Conservation (phyloP, 2,888 invertebrate genomes). For the Chrysodeixis includens region DNA sequence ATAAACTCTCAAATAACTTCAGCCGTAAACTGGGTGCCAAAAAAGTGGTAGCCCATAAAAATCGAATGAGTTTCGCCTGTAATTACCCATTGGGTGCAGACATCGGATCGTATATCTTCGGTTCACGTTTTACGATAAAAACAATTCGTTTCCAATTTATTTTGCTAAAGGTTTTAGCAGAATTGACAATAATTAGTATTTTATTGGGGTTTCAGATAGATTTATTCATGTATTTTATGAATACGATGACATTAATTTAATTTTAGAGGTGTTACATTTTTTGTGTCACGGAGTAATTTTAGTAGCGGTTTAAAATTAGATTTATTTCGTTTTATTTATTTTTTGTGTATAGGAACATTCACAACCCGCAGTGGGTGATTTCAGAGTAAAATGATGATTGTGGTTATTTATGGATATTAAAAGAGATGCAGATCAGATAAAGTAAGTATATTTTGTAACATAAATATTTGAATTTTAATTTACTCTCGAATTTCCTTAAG, state of each 20-base stretch:
- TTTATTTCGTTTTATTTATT: no score
- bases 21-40: constrained; percentile 49
- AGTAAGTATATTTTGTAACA: no score
- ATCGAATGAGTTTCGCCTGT: constrained; percentile 55
- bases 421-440: no score
- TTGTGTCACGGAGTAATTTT: background rate
- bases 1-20: constrained; percentile 43
- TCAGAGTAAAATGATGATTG: no score
- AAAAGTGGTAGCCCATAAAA: constrained; percentile 54
- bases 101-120: constrained; percentile 52
- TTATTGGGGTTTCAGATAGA: constrained; percentile 22
- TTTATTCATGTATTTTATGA: background rate
- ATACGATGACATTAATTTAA: background rate
- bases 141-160: constrained; percentile 57
- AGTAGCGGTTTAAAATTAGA: background rate
- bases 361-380: no score
- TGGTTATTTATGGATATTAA: no score
- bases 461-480: no score
- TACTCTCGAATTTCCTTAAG: no score
- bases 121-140: constrained; percentile 53
- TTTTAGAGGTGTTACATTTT: background rate
- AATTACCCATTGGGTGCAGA: constrained; percentile 64
- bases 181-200: constrained; percentile 47
- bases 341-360: no score
- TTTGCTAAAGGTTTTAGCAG: constrained; percentile 28